Conservation (phyloP, 2,888 invertebrate species). For the Helicoverpa assulta region DNA sequence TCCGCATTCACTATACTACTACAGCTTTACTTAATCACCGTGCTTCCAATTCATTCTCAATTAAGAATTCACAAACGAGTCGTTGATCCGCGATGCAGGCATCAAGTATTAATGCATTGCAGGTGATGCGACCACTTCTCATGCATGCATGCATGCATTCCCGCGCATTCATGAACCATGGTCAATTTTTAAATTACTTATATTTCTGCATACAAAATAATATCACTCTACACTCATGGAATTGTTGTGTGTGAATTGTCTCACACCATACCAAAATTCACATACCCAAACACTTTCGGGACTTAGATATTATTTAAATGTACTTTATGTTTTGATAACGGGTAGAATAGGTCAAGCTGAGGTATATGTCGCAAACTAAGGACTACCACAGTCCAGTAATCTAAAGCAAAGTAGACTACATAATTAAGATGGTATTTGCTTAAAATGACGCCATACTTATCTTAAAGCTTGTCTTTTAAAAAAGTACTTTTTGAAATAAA, state of each 20-base stretch:
- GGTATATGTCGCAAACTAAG: too few relatives aligned
- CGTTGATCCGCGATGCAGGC: constrained; percentile 23
- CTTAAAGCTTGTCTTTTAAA: too few relatives aligned
- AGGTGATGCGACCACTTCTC: constrained; percentile 35
- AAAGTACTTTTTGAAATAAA: background rate
- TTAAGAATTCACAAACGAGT: constrained; percentile 40
- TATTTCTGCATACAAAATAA: background rate
- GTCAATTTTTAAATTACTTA: constrained; percentile 28
- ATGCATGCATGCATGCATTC: constrained; percentile 35
- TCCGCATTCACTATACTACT: constrained; percentile 3
- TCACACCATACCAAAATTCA: too few relatives aligned
- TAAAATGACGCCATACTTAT: too few relatives aligned
- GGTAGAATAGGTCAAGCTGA: too few relatives aligned
- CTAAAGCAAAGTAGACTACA: too few relatives aligned
- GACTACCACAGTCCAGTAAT: too few relatives aligned
- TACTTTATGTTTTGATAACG: too few relatives aligned
- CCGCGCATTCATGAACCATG: constrained; percentile 21
- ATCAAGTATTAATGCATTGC: constrained; percentile 44
- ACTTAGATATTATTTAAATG: too few relatives aligned
- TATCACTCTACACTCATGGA: too few relatives aligned
- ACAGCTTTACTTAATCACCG: constrained; percentile 28
- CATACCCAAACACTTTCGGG: too few relatives aligned
- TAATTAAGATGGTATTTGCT: too few relatives aligned
- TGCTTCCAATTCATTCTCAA: constrained; percentile 26
- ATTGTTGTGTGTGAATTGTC: background rate